Conservation (phyloP, 2,113 vertebrate species). For the Macquaria ambigua region DNA sequence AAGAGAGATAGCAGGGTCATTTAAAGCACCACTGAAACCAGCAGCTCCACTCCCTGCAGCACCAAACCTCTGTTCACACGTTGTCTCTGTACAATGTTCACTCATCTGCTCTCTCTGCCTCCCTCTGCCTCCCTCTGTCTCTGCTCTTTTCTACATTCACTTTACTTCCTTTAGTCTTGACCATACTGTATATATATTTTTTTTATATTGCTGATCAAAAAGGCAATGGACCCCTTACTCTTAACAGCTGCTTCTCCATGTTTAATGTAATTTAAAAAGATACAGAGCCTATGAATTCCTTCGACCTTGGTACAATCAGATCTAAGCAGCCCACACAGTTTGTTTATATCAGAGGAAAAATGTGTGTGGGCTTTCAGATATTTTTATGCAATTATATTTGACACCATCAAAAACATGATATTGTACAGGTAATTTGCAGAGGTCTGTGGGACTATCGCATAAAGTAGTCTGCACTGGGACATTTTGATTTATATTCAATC, state of each 20-base stretch:
- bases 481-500: conserved; percentile 7
- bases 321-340: not conserved
- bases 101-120: conserved; percentile 25
- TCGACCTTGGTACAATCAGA: conserved; percentile 15
- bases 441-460: not conserved
- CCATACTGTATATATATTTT: not conserved
- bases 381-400: not conserved
- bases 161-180: not conserved
- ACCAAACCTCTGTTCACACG: conserved; percentile 32
- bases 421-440: conserved; percentile 1
- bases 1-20: conserved; percentile 73
- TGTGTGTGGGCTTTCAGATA: conserved; percentile 5
- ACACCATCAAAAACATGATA: conserved; percentile 2
- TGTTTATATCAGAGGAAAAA: not conserved
- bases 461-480: not conserved
- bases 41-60: conserved; percentile 57
- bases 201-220: conserved; percentile 14
- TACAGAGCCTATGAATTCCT: not conserved
- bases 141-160: not conserved
- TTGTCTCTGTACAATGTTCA: not conserved
- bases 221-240: not conserved
- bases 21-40: conserved; percentile 73
- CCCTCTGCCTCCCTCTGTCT: not conserved
- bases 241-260: not conserved
- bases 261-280: conserved; percentile 7